Conservation (phyloP, 1,140 invertebrate genomes). For the Carposina sasakii region DNA sequence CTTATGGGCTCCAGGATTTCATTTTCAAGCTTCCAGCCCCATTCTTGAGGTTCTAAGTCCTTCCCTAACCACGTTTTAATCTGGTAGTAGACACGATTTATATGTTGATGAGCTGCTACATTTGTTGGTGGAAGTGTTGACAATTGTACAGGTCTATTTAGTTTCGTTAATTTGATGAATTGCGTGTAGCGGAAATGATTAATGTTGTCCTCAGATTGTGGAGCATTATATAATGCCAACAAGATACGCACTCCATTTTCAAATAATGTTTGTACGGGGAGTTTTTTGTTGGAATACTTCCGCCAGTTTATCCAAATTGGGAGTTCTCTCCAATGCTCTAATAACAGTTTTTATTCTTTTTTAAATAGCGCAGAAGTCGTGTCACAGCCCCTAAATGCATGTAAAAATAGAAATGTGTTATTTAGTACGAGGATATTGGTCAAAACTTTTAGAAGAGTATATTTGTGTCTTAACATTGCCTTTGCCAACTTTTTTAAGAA, state of each 20-base stretch:
- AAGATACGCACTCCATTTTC: slow-evolving; percentile 36
- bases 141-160: slow-evolving; percentile 39
- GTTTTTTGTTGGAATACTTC: slow-evolving; percentile 46
- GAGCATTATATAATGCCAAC: slow-evolving; percentile 41
- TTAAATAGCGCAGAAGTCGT: slow-evolving; percentile 48
- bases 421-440: slow-evolving; percentile 35
- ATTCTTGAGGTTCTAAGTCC: slow-evolving; percentile 46
- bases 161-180: slow-evolving; percentile 39
- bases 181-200: slow-evolving; percentile 35
- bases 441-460: slow-evolving; percentile 39
- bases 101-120: slow-evolving; percentile 45
- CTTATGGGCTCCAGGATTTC: slow-evolving; percentile 40
- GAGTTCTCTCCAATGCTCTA: slow-evolving; percentile 27
- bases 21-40: slow-evolving; percentile 42
- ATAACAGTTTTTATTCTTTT: slow-evolving; percentile 37
- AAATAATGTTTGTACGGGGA: slow-evolving; percentile 34
- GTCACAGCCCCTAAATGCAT: slow-evolving; percentile 50
- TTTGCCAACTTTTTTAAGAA: slow-evolving; percentile 36
- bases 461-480: slow-evolving; percentile 35
- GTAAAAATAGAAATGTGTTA: slow-evolving; percentile 43
- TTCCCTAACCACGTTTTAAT: slow-evolving; percentile 56
- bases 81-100: slow-evolving; percentile 55
- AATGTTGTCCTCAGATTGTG: slow-evolving; percentile 39
- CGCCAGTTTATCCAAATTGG: slow-evolving; percentile 34
- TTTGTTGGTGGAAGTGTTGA: slow-evolving; percentile 39